Percentiles rank a stretch among this genome's conserved stretches.
Evolutionary conservation across 92 coral and sea anemone genomes (phyloP).

Genomic region (Anthopleura xanthogrammica): DNA sequence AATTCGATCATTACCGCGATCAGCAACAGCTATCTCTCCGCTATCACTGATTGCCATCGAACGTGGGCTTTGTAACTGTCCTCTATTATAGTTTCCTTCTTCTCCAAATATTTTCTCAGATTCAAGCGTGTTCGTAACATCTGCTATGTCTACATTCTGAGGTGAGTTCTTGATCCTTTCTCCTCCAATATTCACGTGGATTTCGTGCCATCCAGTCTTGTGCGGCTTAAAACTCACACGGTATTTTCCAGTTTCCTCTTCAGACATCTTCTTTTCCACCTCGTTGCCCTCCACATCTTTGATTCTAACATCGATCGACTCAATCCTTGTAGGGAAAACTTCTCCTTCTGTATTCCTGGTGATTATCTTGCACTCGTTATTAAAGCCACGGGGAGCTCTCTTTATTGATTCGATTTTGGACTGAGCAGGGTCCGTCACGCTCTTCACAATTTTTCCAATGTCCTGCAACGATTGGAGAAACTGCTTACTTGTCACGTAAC

Average conservation of each 20-base stretch:
- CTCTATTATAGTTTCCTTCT: no score
- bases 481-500: neutral
- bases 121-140: neutral
- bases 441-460: slow-evolving; percentile 4
- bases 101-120: neutral
- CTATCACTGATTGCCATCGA: slow-evolving; percentile 2
- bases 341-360: neutral
- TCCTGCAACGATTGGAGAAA: neutral
- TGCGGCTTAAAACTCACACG: no score
- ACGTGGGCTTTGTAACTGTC: neutral
- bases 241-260: neutral
- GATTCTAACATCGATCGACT: no score
- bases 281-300: neutral
- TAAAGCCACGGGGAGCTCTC: neutral
- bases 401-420: neutral
- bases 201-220: no score
- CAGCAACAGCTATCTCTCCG: slow-evolving; percentile 4
- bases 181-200: no score
- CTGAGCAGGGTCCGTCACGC: slow-evolving; percentile 14
- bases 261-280: neutral
- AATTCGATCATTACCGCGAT: neutral
- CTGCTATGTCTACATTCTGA: no score
- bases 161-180: neutral
- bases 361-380: no score
- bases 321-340: neutral